Conservation (phyloP, 1,140 invertebrate genomes). For the Drosophila asahinai region DNA sequence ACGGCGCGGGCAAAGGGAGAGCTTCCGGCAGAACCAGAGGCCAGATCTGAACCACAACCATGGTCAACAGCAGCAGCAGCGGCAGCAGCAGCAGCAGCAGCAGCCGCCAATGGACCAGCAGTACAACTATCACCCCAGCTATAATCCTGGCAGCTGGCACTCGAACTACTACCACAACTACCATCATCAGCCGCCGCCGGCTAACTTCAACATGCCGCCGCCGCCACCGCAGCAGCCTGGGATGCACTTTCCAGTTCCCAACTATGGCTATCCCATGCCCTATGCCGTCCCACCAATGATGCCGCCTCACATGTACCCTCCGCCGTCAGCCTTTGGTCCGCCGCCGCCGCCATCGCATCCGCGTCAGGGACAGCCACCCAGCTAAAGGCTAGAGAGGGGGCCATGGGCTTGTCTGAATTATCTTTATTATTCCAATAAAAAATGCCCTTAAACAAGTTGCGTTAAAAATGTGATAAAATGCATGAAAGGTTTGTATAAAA, state of each 20-base stretch:
- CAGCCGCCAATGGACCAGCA: constrained; percentile 29
- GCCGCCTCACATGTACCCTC: constrained; percentile 42
- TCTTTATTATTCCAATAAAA: constrained; percentile 74
- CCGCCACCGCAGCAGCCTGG: constrained; percentile 36
- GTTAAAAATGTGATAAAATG: constrained; percentile 62
- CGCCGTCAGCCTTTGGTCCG: constrained; percentile 26
- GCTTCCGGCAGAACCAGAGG: constrained; percentile 36
- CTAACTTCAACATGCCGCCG: constrained; percentile 67
- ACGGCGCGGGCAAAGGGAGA: constrained; percentile 53
- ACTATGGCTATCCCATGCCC: constrained; percentile 59
- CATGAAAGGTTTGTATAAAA: constrained; percentile 73
- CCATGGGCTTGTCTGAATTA: constrained; percentile 8
- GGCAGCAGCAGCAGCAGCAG: no score
- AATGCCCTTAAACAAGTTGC: constrained; percentile 55
- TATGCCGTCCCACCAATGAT: constrained; percentile 55
- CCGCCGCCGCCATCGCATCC: constrained; percentile 29
- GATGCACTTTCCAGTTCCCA: constrained; percentile 57
- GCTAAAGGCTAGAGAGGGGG: constrained; percentile 18
- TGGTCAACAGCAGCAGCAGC: constrained; percentile 25
- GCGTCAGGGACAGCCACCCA: constrained; percentile 25
- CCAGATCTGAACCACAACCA: constrained; percentile 18
- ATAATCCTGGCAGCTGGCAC: constrained; percentile 81
- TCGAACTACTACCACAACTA: constrained; percentile 81
- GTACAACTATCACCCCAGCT: constrained; percentile 75
- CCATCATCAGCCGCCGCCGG: constrained; percentile 58